Base-by-base conservation (phyloP, 2,797 vertebrate species). In the Coregonus suidteri region DNA sequence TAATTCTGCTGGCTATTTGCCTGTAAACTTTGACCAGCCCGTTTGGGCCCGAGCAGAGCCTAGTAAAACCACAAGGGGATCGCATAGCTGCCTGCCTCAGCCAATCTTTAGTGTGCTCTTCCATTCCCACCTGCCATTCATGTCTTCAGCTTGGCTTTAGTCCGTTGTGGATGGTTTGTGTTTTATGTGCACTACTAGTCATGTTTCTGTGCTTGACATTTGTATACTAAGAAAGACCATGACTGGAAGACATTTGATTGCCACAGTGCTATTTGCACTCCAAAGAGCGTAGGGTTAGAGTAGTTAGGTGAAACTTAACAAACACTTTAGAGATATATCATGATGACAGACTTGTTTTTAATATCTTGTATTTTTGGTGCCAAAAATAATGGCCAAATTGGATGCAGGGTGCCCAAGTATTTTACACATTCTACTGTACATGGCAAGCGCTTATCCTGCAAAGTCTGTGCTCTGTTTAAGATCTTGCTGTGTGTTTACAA, bases 161-260 rank as follows among this genome's bases (percentile, higher is more conserved):
- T 70, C 79, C 75, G 81, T 82, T 71, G 76, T 51, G 73, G 18
- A 69, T 56, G 76, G 78, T 79, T 82, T 47, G 41, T 74, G 16
- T 74, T 85, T 80, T 56, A 77, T 51, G 41, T 75, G 72, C 75
- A 82, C 62, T 86, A 74, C 79, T 83, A 76, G 82, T 82, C 77
- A 84, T 79, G 82, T 89, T 81, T 82, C 75, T 71, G 56, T 86
- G 79, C 76, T 82, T 62, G 74, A 77, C 79, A n/a, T 25, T 52
- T 71, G 6, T 18, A 68, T 30, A 34, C 71, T 77, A 68, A 53
- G 74, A 73, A 20, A 71, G 16, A 62, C 34, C 72, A 69, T 52
- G 74, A 59, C 76, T 77, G 79, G 1, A 68, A 76, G 78, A 74
- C 70, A 81, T 72, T 73, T 70, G 81, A 72, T 54, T 72, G 68